A percentile compares a stretch with the other conserved stretches of the same genome.
Conservation (phyloP, 92 coral and sea anemone genomes). For the Diadumene lineata region DNA sequence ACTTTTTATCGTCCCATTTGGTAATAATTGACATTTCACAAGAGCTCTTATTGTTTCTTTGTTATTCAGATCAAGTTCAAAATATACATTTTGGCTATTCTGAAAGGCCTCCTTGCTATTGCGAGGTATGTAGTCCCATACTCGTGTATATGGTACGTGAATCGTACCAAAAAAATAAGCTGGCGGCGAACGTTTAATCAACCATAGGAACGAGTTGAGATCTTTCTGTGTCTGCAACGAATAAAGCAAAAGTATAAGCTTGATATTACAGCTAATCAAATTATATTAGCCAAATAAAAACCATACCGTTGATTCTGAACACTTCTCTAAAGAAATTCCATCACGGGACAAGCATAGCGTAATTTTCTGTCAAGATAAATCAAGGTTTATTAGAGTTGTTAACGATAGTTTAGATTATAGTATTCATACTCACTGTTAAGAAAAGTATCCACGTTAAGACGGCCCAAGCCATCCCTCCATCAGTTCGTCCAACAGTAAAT, state of each 20-base stretch:
- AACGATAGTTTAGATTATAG: conserved; percentile 2
- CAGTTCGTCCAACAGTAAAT: conserved; percentile 12
- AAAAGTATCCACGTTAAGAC: conserved; percentile 49
- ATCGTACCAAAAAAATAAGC: conserved; percentile 97
- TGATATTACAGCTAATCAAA: conserved; percentile 34
- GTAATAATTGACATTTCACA: conserved; percentile 88
- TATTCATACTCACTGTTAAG: conserved; percentile 49
- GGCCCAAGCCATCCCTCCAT: conserved; percentile 67
- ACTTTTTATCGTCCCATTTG: conserved; percentile 65
- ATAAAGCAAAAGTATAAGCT: not conserved
- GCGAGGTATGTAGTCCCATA: conserved; percentile 93
- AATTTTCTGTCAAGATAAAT: conserved; percentile 12
- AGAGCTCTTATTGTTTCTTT: conserved; percentile 70
- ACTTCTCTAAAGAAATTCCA: conserved; percentile 20
- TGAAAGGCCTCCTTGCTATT: conserved; percentile 93
- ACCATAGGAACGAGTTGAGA: conserved; percentile 91
- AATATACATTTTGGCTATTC: conserved; percentile 80
- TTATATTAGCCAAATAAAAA: conserved; percentile 29
- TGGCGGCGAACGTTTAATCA: conserved; percentile 80
- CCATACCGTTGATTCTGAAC: conserved; percentile 56
- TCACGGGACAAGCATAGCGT: not conserved
- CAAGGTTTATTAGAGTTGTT: not conserved
- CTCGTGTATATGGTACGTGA: conserved; percentile 96
- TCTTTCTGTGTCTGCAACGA: conserved; percentile 70
- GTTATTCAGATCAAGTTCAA: conserved; percentile 90